Evolutionary conservation across 2,797 vertebrate species (phyloP).

Genomic region (Lacerta bilineata): DNA sequence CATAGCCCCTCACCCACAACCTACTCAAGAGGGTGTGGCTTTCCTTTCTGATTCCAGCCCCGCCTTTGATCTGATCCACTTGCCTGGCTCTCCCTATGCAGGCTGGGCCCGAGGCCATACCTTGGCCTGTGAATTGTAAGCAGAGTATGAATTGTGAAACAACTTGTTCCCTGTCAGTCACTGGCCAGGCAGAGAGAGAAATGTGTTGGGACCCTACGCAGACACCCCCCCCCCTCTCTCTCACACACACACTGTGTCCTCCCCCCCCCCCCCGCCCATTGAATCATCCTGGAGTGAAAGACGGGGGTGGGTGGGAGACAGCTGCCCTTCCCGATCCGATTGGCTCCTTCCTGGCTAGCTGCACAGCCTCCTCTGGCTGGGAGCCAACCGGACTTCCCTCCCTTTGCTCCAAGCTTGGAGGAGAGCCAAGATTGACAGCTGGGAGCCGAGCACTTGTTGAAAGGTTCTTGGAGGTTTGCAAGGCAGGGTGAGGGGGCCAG

Average conservation of each 20-base stretch:
- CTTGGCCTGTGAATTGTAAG: too few species aligned
- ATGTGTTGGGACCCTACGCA: fast-evolving
- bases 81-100: not conserved
- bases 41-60: too few species aligned
- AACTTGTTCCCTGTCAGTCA: not conserved
- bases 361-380: conserved; percentile 61
- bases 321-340: conserved; percentile 66
- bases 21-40: not conserved
- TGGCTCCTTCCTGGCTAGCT: conserved; percentile 48
- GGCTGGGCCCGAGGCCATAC: not conserved
- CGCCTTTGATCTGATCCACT: not conserved
- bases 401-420: conserved; percentile 76
- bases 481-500: conserved; percentile 58
- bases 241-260: not conserved
- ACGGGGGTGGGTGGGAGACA: conserved; percentile 45
- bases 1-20: too few species aligned
- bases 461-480: conserved; percentile 77
- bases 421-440: conserved; percentile 82
- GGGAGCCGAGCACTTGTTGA: conserved; percentile 81
- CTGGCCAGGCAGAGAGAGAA: fast-evolving
- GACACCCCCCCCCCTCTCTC: not conserved
- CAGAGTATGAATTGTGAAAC: not conserved
- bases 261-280: fast-evolving
- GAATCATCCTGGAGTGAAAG: conserved; percentile 33
- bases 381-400: conserved; percentile 79